Conservation (phyloP, 2,888 invertebrate genomes). For the Platycheirus rosarum region DNA sequence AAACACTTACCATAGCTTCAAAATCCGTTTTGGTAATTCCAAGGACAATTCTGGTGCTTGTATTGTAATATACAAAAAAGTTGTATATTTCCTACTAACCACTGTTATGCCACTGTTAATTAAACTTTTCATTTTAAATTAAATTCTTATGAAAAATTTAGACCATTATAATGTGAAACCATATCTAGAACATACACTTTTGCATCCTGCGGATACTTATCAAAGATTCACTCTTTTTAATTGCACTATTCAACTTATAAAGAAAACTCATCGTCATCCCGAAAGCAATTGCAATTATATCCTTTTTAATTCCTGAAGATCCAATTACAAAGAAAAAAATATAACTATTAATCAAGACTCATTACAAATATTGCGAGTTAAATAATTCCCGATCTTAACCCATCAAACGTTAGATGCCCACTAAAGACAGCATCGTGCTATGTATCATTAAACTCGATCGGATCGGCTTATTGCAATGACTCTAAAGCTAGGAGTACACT, state of each 20-base stretch:
- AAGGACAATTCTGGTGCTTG: neutral
- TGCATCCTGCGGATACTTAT: too few species aligned
- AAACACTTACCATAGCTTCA: too few species aligned
- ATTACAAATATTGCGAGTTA: conserved; percentile 63
- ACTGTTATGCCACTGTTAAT: too few species aligned
- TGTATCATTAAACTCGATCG: conserved; percentile 75
- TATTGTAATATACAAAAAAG: too few species aligned
- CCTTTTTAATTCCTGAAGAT: conserved; percentile 7
- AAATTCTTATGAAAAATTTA: too few species aligned
- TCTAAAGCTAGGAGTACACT: conserved; percentile 65
- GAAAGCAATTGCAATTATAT: too few species aligned
- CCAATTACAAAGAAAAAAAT: conserved; percentile 10
- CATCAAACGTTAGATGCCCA: conserved; percentile 76
- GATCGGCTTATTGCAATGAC: conserved; percentile 70
- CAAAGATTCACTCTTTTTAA: too few species aligned
- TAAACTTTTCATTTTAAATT: too few species aligned
- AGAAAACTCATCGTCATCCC: neutral
- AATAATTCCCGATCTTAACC: conserved; percentile 75
- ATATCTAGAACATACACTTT: too few species aligned
- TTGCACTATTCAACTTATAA: neutral
- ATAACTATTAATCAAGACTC: conserved; percentile 41
- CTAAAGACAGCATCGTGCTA: conserved; percentile 74
- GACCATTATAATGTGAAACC: too few species aligned
- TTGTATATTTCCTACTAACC: too few species aligned
- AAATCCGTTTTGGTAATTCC: neutral